These are phyloP conservation scores for Corythornis madagascariensis DNA, from an alignment of 2,113 vertebrate genomes.

Conservation along the genomic window DNA sequence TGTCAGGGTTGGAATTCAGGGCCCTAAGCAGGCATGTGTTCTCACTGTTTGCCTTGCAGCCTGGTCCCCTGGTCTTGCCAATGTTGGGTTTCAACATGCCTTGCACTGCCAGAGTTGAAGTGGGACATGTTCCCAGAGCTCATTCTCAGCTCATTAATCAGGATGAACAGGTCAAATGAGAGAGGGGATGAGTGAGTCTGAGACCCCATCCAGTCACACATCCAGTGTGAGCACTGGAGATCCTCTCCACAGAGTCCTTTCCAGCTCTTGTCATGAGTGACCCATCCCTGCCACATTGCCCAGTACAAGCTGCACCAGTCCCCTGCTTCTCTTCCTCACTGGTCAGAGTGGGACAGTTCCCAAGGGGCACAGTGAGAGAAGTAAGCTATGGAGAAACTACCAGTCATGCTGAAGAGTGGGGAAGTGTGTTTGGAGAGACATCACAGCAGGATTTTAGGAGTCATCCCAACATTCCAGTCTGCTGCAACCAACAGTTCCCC, in stretches of 20 bases:
- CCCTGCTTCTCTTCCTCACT: rapidly evolving
- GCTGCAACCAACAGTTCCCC: not conserved
- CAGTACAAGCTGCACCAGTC: not conserved
- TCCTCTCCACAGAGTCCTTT: not conserved
- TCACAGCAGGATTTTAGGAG: not conserved
- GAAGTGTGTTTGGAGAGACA: not conserved
- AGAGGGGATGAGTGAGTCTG: not conserved
- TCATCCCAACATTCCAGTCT: not conserved
- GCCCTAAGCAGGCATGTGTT: not conserved
- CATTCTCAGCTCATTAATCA: constrained; percentile 47
- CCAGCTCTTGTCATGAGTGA: not conserved
- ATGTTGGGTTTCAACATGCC: constrained; percentile 30
- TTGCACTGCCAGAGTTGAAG: constrained; percentile 2
- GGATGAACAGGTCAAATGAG: not conserved
- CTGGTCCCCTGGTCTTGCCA: not conserved
- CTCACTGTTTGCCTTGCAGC: constrained; percentile 19
- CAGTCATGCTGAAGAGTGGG: not conserved
- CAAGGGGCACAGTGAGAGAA: not conserved
- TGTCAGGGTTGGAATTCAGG: constrained; percentile 15
- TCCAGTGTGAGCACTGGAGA: not conserved
- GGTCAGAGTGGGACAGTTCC: not conserved
- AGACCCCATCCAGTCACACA: rapidly evolving
- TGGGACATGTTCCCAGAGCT: constrained; percentile 28
- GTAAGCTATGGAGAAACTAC: not conserved
- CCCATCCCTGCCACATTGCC: not conserved